Conservation (phyloP, 2,888 invertebrate species). For the Eubasilissa splendida region DNA sequence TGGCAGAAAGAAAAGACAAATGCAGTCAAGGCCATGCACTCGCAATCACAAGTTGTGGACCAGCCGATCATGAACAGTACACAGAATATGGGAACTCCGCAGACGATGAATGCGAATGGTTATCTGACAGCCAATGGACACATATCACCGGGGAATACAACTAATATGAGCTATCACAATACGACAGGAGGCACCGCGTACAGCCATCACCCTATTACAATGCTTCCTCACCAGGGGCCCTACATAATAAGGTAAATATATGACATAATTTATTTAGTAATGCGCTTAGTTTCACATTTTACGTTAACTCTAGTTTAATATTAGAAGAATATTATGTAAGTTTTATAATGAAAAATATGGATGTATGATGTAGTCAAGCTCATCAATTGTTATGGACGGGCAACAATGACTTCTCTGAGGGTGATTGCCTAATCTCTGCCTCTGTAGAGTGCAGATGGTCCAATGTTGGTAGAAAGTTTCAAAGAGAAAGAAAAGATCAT, state of each 20-base stretch:
- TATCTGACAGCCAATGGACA: conserved; percentile 66
- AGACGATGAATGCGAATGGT: conserved; percentile 65
- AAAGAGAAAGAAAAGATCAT: too few species aligned
- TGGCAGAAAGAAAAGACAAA: conserved; percentile 95
- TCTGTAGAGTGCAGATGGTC: too few species aligned
- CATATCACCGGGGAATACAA: conserved; percentile 63
- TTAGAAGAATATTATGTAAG: not conserved
- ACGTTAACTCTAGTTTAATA: not conserved
- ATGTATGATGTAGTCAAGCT: too few species aligned
- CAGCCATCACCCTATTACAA: conserved; percentile 66
- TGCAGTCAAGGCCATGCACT: conserved; percentile 77
- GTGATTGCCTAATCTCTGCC: too few species aligned
- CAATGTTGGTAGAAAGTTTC: too few species aligned
- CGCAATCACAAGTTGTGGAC: conserved; percentile 51
- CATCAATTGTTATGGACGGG: too few species aligned
- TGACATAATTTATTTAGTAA: conserved; percentile 17
- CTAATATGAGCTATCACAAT: conserved; percentile 67
- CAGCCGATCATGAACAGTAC: conserved; percentile 61
- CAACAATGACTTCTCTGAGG: too few species aligned
- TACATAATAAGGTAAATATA: conserved; percentile 72
- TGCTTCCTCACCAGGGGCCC: conserved; percentile 72
- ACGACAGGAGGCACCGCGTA: conserved; percentile 59
- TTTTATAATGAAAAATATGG: too few species aligned
- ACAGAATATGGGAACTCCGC: conserved; percentile 60
- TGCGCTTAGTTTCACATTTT: not conserved